Evolutionary conservation across 2,797 vertebrate genomes (phyloP).

Genomic region (Microctenopoma stevenorrisi): DNA sequence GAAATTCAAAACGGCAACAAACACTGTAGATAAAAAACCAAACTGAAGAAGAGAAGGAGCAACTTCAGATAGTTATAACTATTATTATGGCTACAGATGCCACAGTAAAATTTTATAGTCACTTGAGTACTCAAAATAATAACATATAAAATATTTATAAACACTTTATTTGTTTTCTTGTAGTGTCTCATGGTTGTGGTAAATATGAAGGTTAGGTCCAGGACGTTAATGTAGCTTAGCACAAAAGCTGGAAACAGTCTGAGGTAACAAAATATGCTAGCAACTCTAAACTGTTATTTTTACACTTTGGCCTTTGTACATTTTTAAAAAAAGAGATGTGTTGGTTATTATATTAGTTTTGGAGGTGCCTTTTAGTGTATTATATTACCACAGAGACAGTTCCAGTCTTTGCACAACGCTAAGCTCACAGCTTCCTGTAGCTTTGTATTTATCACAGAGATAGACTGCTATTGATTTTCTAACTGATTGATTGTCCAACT

Average conservation of each 20-base stretch:
- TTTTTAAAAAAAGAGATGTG: not conserved
- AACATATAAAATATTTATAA: too few species aligned
- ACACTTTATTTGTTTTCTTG: too few species aligned
- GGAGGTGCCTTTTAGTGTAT: not conserved
- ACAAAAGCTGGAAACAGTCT: not conserved
- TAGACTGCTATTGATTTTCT: not conserved
- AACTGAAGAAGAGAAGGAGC: not conserved
- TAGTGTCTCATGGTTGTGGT: not conserved
- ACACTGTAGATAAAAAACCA: not conserved
- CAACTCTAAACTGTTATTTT: conserved; percentile 7
- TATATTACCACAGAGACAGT: not conserved
- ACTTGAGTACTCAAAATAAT: too few species aligned
- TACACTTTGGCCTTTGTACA: not conserved
- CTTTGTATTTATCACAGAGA: not conserved
- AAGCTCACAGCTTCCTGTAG: conserved; percentile 1
- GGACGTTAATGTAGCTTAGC: conserved; percentile 10
- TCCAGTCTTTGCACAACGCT: conserved; percentile 8
- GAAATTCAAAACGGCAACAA: not conserved
- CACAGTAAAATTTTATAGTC: not conserved
- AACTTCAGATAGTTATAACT: not conserved
- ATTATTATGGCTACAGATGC: not conserved
- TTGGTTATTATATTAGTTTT: not conserved
- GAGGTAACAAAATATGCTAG: conserved; percentile 2
- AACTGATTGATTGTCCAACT: too few species aligned
- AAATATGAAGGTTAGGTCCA: not conserved